These are phyloP conservation scores for Cheilosia vernalis DNA, from an alignment of 2,888 invertebrate species.

Conservation along the genomic window DNA sequence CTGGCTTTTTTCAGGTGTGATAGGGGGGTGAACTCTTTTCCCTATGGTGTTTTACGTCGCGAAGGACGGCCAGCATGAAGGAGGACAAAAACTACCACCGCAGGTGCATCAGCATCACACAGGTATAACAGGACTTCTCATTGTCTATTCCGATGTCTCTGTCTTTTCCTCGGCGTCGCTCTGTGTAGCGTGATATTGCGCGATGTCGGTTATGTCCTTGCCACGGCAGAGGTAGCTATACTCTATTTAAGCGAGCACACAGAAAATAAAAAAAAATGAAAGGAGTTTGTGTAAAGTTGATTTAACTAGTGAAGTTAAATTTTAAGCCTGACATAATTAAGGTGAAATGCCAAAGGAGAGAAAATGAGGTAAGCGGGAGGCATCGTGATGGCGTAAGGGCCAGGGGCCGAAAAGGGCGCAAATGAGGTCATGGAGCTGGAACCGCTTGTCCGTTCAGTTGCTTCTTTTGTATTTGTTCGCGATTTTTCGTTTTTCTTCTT, in stretches of 20 bases:
- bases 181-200: conserved; percentile 30
- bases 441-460: conserved; percentile 20
- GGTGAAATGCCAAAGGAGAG: conserved; percentile 68
- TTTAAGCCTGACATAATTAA: conserved; percentile 75
- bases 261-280: conserved; percentile 56
- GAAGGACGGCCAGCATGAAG: conserved; percentile 41
- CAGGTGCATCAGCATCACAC: conserved; percentile 51
- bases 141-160: conserved; percentile 70
- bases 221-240: conserved; percentile 15
- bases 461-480: conserved; percentile 17
- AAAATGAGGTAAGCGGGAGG: neutral
- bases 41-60: conserved; percentile 35
- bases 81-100: conserved; percentile 23
- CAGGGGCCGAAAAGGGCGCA: conserved; percentile 37
- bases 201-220: conserved; percentile 66
- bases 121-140: conserved; percentile 70
- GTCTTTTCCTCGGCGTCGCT: conserved; percentile 26
- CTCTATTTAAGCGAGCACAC: conserved; percentile 40
- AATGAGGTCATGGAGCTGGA: conserved; percentile 60
- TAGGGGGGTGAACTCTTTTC: conserved; percentile 51
- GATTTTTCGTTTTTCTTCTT: neutral
- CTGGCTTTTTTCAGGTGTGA: neutral
- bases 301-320: conserved; percentile 75
- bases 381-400: neutral
- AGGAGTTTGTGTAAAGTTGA: conserved; percentile 71